phyloP scores from a whole-genome alignment of 2,888 invertebrate genomes.

The Actias luna region DNA sequence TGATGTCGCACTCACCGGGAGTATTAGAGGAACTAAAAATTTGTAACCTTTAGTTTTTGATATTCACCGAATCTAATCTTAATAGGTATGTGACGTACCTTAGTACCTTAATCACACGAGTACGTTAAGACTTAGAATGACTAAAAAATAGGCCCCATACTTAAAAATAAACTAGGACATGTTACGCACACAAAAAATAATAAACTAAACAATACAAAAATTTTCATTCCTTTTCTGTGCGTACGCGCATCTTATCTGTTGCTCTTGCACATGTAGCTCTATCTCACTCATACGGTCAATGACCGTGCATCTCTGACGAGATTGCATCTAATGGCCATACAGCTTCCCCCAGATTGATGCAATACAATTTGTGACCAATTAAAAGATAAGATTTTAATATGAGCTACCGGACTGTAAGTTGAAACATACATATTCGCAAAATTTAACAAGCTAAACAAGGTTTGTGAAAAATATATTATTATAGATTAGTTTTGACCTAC shows the following conservation, averaged over 20 bases:
- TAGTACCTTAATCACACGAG: constrained; percentile 58
- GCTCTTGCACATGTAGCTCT: constrained; percentile 51
- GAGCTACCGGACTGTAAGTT: constrained; percentile 26
- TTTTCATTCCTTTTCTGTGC: constrained; percentile 79
- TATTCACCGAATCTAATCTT: constrained; percentile 49
- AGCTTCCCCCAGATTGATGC: constrained; percentile 75
- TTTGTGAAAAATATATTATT: constrained; percentile 45
- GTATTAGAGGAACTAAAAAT: constrained; percentile 25
- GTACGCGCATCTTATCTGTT: constrained; percentile 74
- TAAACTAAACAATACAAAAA: constrained; percentile 72
- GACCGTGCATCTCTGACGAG: constrained; percentile 77
- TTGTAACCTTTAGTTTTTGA: constrained; percentile 41
- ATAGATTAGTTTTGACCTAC: constrained; percentile 63
- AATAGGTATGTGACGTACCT: constrained; percentile 48
- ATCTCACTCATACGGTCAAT: constrained; percentile 68
- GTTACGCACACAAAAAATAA: constrained; percentile 47
- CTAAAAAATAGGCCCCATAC: constrained; percentile 50
- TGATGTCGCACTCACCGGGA: constrained; percentile 20
- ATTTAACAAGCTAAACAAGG: constrained; percentile 14
- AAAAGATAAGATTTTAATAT: constrained; percentile 60
- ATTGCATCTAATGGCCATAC: constrained; percentile 79
- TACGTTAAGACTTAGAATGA: constrained; percentile 55
- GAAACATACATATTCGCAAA: constrained; percentile 17
- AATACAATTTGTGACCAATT: constrained; percentile 73
- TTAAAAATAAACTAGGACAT: constrained; percentile 37